These are phyloP conservation scores for Gallinago media DNA, from an alignment of 2,113 vertebrate species.

Conservation along the genomic window DNA sequence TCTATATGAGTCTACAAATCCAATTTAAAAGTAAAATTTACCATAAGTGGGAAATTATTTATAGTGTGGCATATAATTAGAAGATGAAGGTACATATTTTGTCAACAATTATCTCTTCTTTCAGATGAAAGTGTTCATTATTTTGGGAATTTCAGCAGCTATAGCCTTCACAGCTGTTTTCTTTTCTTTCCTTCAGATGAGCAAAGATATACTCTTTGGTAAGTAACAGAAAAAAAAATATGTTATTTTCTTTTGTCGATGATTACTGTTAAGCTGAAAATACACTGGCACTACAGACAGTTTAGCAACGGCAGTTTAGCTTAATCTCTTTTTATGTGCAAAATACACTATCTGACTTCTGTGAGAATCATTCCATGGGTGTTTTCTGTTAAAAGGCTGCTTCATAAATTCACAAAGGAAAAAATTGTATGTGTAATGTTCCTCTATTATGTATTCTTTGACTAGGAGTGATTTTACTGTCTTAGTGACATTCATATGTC, in stretches of 20 bases:
- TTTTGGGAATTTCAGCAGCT: slow-evolving; percentile 36
- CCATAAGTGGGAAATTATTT: background rate
- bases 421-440: background rate
- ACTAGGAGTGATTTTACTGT: background rate
- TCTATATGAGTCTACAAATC: background rate
- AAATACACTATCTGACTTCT: background rate
- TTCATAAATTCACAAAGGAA: background rate
- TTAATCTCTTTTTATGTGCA: background rate
- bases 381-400: background rate
- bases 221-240: slow-evolving; percentile 31
- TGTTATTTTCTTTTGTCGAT: background rate
- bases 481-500: background rate
- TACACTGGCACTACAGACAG: background rate
- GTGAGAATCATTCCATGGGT: background rate
- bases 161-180: slow-evolving; percentile 33
- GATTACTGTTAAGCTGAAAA: background rate
- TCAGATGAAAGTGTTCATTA: slow-evolving; percentile 51
- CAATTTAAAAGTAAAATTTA: slow-evolving; percentile 22
- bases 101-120: background rate
- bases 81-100: background rate
- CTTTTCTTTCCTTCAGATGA: slow-evolving; percentile 25
- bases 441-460: background rate
- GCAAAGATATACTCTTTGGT: slow-evolving; percentile 52
- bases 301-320: background rate
- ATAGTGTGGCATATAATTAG: background rate